Conservation (phyloP, 2,888 invertebrate species). For the Drosophila mayaguana region DNA sequence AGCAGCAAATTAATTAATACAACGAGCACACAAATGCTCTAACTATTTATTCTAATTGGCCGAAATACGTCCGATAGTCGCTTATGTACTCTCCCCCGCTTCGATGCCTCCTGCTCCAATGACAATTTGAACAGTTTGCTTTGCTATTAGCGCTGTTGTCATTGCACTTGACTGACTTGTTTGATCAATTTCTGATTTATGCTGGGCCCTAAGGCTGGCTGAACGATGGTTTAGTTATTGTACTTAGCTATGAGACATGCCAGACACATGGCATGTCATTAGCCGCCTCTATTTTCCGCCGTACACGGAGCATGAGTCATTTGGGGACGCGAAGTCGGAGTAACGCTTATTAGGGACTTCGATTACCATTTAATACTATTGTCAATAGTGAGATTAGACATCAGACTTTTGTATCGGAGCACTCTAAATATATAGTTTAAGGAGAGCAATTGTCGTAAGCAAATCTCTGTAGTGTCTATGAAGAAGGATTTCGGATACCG, state of each 20-base stretch:
- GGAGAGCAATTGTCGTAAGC: neutral
- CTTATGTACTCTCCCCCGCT: slow-evolving; percentile 1
- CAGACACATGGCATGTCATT: slow-evolving; percentile 44
- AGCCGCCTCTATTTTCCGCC: slow-evolving; percentile 7
- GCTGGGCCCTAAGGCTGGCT: slow-evolving; percentile 22
- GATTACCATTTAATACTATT: neutral
- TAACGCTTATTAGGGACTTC: neutral
- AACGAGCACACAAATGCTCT: neutral
- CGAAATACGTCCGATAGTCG: neutral
- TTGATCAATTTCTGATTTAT: slow-evolving; percentile 74
- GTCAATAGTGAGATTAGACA: neutral
- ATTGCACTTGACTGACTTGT: slow-evolving; percentile 75
- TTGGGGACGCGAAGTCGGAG: neutral
- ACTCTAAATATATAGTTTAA: no score
- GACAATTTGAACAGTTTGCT: slow-evolving; percentile 16
- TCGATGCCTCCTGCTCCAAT: neutral
- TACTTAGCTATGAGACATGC: slow-evolving; percentile 7
- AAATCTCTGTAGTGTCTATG: neutral
- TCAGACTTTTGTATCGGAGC: neutral
- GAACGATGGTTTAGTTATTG: slow-evolving; percentile 28
- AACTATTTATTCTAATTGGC: slow-evolving; percentile 5
- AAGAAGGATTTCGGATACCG: neutral
- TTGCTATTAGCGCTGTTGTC: slow-evolving; percentile 58
- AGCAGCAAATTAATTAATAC: slow-evolving; percentile 17
- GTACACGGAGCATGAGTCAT: neutral